Evolutionary conservation across 2,888 invertebrate species (phyloP).

Genomic region (Ennomos quercinarius): DNA sequence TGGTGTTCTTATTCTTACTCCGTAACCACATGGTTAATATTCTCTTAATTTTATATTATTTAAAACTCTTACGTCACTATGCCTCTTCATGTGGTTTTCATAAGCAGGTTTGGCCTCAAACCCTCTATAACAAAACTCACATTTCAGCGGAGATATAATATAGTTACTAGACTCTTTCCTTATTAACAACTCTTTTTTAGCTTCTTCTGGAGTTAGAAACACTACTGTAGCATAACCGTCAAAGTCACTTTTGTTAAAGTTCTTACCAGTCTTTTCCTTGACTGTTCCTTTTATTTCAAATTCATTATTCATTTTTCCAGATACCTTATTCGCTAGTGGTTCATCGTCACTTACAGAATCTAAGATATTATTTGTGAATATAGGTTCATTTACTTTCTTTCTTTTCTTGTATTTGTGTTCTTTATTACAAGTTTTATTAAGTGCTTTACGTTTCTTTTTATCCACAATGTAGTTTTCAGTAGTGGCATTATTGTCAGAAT

Average conservation of each 20-base stretch:
- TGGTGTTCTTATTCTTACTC: no score
- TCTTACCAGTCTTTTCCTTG: constrained; percentile 22
- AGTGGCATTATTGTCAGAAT: background rate
- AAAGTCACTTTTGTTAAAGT: constrained; percentile 41
- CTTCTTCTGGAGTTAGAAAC: constrained; percentile 51
- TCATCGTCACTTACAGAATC: constrained; percentile 47
- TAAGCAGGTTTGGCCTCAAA: constrained; percentile 49
- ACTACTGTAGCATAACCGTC: constrained; percentile 52
- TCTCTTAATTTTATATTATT: background rate
- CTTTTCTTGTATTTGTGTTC: constrained; percentile 12
- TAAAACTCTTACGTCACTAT: constrained; percentile 47
- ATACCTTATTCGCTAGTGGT: constrained; percentile 41
- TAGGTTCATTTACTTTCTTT: constrained; percentile 1
- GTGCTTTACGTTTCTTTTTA: constrained; percentile 9
- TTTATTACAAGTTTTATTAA: constrained; percentile 17
- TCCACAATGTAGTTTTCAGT: background rate
- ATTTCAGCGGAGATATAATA: constrained; percentile 50
- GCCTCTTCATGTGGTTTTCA: constrained; percentile 57
- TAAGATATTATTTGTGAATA: background rate
- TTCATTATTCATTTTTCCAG: constrained; percentile 32
- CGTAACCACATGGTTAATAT: no score
- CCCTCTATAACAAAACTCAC: constrained; percentile 56
- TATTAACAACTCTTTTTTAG: constrained; percentile 49
- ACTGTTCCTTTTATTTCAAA: background rate
- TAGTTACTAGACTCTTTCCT: constrained; percentile 58